phyloP scores from a whole-genome alignment of 1,140 invertebrate species.

The Leptestheria dahalacensis region DNA sequence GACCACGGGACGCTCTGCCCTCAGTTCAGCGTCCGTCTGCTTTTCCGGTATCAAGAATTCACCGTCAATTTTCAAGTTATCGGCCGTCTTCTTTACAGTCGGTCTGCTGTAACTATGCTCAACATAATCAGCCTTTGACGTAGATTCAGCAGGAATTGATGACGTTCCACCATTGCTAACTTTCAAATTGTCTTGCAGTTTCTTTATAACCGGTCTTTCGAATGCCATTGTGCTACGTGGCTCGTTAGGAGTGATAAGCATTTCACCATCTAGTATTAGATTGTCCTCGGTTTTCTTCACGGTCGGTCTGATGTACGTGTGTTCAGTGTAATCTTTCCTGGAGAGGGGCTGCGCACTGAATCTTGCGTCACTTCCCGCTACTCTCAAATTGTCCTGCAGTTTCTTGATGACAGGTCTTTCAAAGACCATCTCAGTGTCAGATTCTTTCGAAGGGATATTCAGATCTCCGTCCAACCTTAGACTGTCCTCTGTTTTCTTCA shows the following conservation, averaged over 20 bases:
- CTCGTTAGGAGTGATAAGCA: not conserved
- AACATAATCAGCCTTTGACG: not conserved
- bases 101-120: too few relatives aligned
- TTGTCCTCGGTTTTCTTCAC: not conserved
- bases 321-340: not conserved
- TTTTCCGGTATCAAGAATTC: too few relatives aligned
- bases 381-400: not conserved
- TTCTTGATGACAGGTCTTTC: not conserved
- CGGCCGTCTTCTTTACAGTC: too few relatives aligned
- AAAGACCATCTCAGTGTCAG: not conserved
- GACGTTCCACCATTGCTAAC: not conserved
- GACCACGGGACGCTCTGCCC: too few relatives aligned
- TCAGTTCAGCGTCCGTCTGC: too few relatives aligned
- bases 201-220: slow-evolving; percentile 10
- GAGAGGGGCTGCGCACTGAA: not conserved
- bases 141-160: not conserved
- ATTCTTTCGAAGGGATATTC: too few relatives aligned
- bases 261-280: not conserved
- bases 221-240: not conserved
- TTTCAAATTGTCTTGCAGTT: slow-evolving; percentile 10
- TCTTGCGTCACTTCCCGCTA: not conserved
- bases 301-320: not conserved
- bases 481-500: too few relatives aligned
- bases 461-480: too few relatives aligned
- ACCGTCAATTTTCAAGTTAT: too few relatives aligned